Conservation (phyloP, 64 coral and sea anemone genomes). For the Cladopsammia gracilis region DNA sequence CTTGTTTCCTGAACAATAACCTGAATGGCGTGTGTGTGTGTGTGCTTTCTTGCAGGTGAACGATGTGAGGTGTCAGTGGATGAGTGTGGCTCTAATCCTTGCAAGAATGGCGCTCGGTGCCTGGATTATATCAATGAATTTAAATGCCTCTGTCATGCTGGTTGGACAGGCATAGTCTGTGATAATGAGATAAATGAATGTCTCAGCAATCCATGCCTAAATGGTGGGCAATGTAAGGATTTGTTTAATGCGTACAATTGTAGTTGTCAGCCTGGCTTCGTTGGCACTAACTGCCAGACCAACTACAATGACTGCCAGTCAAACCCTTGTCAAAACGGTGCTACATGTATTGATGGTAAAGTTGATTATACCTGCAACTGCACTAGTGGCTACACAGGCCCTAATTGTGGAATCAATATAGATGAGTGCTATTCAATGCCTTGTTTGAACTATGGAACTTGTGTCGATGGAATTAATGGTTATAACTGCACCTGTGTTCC, state of each 20-base stretch:
- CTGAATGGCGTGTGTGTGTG: no score
- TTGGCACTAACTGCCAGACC: constrained; percentile 62
- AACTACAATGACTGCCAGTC: constrained; percentile 74
- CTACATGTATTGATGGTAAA: constrained; percentile 48
- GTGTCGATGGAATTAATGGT: constrained; percentile 53
- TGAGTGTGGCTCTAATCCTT: constrained; percentile 54
- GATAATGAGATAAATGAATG: constrained; percentile 78
- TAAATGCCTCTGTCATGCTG: constrained; percentile 39
- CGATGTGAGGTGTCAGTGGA: constrained; percentile 49
- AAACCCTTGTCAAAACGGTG: constrained; percentile 71
- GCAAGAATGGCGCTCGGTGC: constrained; percentile 61
- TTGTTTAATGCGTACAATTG: constrained; percentile 62
- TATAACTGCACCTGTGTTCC: constrained; percentile 36
- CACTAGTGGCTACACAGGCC: constrained; percentile 32
- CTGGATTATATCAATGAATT: constrained; percentile 60
- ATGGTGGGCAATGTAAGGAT: constrained; percentile 78
- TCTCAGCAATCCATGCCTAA: constrained; percentile 59
- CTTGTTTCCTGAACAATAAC: no score
- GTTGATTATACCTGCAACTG: constrained; percentile 41
- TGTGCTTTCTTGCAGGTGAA: constrained; percentile 23
- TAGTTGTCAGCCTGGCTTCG: constrained; percentile 65
- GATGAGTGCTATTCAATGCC: constrained; percentile 43
- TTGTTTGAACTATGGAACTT: constrained; percentile 60
- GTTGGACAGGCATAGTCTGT: constrained; percentile 69
- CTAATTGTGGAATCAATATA: constrained; percentile 37